Base-by-base conservation (phyloP, 2,888 invertebrate species). In the Reticulitermes lucifugus region DNA sequence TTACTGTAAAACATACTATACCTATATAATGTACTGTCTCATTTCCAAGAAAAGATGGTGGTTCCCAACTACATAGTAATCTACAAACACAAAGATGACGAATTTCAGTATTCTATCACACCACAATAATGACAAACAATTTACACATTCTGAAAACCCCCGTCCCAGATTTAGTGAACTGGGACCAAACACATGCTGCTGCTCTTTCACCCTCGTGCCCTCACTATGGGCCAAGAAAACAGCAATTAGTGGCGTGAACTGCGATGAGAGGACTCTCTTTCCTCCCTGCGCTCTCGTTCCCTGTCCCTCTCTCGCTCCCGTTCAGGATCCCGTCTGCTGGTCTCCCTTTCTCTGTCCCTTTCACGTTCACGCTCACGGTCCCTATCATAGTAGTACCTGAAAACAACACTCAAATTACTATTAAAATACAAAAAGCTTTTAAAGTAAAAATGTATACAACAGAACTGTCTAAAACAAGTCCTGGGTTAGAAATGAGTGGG, bases 361-460 rank as follows among this genome's bases (percentile, higher is more conserved):
- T 90, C 91, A 43, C 90, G 88, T 79, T 92, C 94, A 83, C 94
- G 91, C 89, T 95, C 95, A 87, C 95, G 94, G 92, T 97, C 97
- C 87, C 97, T 94, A 91, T 97, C 97, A 88, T 97, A 97, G 91
- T 97, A 97, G 92, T 97, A 97, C 86, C 94, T 93, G 90, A 89
- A 46, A 88, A 86, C 46, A 86, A 88, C 12, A 18, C 14, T 55
- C 18, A 88, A 86, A 79, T 70, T 70, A 12, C 9, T 70, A 70
- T 1, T 70, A 29, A 2, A 6, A 70, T 25, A 70, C 10, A 29
- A 70, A 2, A 10, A 70, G n/a, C 29, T 70, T 29, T 12, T 14
- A 51, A 51, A 51, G 14, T 51, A 0, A 51, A 51, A 51, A 51
- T 51, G 51, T 3, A 14, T 51, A 14, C 14, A 18, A 55, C 12